Conservation (phyloP, 2,797 vertebrate genomes). For the Phalanger gymnotis region DNA sequence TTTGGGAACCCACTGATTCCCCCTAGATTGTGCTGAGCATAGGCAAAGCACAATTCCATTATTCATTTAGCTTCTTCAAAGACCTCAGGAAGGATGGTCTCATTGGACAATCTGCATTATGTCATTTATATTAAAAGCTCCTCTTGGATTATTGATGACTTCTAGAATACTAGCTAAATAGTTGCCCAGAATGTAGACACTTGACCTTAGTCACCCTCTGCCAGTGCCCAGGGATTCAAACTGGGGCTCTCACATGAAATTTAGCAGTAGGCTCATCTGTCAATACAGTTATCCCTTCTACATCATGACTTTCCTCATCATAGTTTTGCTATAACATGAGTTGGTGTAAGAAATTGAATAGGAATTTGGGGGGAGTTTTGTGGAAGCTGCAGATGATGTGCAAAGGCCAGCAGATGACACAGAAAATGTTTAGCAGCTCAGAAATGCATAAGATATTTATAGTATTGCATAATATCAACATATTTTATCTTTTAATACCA, state of each 20-base stretch:
- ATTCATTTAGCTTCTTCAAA: neutral
- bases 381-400: no score
- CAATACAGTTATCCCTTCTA: neutral
- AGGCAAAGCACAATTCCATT: neutral
- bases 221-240: neutral
- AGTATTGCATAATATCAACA: neutral
- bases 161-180: neutral
- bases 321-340: no score
- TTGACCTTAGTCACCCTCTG: neutral
- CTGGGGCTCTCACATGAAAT: no score
- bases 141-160: neutral
- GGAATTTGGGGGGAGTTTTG: no score
- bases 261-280: neutral
- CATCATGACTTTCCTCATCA: neutral
- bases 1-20: neutral
- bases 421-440: no score
- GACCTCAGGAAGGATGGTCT: neutral
- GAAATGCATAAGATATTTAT: no score
- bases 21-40: neutral
- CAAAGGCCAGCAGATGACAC: no score
- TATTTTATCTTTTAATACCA: neutral
- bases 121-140: neutral
- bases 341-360: no score
- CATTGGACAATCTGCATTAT: neutral
- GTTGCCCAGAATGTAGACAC: neutral